phyloP scores from a whole-genome alignment of 2,888 invertebrate species.

The Tipula vernalis region DNA sequence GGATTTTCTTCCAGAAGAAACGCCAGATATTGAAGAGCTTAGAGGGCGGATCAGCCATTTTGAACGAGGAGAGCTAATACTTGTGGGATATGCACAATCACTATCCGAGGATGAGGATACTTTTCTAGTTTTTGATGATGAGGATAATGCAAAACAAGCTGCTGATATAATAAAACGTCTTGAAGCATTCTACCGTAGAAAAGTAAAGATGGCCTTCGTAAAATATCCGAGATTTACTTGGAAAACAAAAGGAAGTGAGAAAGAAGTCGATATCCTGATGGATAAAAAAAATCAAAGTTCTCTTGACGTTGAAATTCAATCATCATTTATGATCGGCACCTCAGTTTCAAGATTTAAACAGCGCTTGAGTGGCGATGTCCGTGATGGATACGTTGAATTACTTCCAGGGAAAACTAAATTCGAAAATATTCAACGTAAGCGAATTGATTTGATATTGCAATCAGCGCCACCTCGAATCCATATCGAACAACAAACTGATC shows the following conservation, averaged over 20 bases:
- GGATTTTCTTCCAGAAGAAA: conserved; percentile 41
- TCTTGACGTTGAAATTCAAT: conserved; percentile 53
- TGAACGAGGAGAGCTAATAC: conserved; percentile 34
- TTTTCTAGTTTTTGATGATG: conserved; percentile 53
- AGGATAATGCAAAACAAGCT: conserved; percentile 40
- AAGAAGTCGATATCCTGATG: conserved; percentile 43
- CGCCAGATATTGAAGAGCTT: conserved; percentile 37
- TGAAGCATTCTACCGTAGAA: conserved; percentile 34
- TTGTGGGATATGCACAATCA: conserved; percentile 56
- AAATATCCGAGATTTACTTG: conserved; percentile 43
- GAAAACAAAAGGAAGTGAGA: conserved; percentile 50
- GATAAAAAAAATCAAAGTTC: conserved; percentile 43
- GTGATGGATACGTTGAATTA: conserved; percentile 59
- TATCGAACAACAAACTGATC: conserved; percentile 51
- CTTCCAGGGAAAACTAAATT: conserved; percentile 41
- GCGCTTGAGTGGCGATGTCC: conserved; percentile 42
- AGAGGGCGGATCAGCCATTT: conserved; percentile 24
- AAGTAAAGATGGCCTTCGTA: conserved; percentile 42
- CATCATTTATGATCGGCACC: conserved; percentile 42
- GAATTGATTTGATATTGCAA: conserved; percentile 46
- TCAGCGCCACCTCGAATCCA: conserved; percentile 38
- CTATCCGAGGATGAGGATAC: conserved; percentile 50
- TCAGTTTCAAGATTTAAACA: conserved; percentile 39
- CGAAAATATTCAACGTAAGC: conserved; percentile 41
- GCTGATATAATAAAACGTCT: conserved; percentile 41